A percentile compares a stretch with the other conserved stretches of the same genome.
Evolutionary conservation across 2,888 invertebrate genomes (phyloP).

Genomic region (Adelognathus sp.): DNA sequence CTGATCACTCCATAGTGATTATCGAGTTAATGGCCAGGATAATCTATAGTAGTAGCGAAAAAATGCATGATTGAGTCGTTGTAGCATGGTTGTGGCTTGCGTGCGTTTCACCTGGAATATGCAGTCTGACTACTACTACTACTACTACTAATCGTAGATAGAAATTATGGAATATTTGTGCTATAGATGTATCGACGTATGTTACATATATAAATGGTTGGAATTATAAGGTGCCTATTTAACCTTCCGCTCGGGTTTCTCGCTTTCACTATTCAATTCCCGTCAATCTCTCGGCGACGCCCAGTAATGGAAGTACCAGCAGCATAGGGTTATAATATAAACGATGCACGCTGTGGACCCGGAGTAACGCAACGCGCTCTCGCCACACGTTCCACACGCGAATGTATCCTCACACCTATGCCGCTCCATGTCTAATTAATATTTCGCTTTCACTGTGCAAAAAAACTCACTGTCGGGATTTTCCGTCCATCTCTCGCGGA

Average conservation of each 20-base stretch:
- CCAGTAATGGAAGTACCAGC: not conserved
- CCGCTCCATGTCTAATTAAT: conserved; percentile 3
- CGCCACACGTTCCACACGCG: not conserved
- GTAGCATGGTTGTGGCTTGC: not conserved
- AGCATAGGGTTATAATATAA: conserved; percentile 2
- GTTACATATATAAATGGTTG: not conserved
- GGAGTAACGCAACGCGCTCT: conserved; percentile 1
- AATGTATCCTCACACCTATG: not conserved
- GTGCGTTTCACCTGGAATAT: conserved; percentile 24
- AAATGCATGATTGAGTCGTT: not conserved
- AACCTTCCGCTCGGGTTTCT: conserved; percentile 8
- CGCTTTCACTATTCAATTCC: conserved; percentile 45
- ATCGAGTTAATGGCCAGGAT: not conserved
- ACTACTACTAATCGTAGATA: not conserved
- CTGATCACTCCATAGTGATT: too few relatives aligned
- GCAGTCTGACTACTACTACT: not conserved
- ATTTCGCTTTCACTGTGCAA: conserved; percentile 34
- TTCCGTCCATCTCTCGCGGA: not conserved
- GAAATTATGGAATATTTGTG: not conserved
- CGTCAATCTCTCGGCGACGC: conserved; percentile 37
- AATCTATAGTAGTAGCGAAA: not conserved
- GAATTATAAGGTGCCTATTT: conserved; percentile 9
- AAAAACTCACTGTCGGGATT: not conserved
- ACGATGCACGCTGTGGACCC: not conserved
- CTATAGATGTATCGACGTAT: not conserved